phyloP scores from a whole-genome alignment of 2,113 vertebrate species.

The Pteropus alecto region DNA sequence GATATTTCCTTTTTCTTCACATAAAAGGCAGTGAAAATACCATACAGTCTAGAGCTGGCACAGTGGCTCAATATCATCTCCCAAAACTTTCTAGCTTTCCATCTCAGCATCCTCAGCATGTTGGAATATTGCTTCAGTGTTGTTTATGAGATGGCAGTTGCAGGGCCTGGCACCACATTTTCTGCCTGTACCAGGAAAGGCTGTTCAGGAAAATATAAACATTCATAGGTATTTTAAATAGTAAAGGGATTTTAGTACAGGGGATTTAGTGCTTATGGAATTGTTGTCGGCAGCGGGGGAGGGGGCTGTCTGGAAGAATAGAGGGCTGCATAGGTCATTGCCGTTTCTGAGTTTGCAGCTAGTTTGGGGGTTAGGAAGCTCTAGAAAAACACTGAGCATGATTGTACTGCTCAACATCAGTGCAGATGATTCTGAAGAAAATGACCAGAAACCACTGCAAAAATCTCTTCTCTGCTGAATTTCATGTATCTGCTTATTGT shows the following conservation, averaged over 20 bases:
- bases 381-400: background rate
- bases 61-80: background rate
- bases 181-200: background rate
- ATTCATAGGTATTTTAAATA: background rate
- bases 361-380: background rate
- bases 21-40: background rate
- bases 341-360: background rate
- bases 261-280: background rate
- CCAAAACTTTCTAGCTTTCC: background rate
- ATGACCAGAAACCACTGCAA: background rate
- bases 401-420: background rate
- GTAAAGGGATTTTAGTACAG: background rate
- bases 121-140: background rate
- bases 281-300: background rate
- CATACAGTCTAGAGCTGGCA: background rate
- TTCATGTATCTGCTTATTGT: background rate
- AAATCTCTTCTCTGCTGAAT: background rate
- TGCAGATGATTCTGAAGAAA: background rate
- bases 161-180: background rate
- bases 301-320: background rate
- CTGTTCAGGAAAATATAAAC: background rate
- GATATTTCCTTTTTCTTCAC: background rate
- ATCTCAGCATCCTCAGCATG: background rate
- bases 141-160: background rate
- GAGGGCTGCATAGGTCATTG: background rate